phyloP scores from a whole-genome alignment of 1,140 invertebrate genomes.

The Palaemon carinicauda region DNA sequence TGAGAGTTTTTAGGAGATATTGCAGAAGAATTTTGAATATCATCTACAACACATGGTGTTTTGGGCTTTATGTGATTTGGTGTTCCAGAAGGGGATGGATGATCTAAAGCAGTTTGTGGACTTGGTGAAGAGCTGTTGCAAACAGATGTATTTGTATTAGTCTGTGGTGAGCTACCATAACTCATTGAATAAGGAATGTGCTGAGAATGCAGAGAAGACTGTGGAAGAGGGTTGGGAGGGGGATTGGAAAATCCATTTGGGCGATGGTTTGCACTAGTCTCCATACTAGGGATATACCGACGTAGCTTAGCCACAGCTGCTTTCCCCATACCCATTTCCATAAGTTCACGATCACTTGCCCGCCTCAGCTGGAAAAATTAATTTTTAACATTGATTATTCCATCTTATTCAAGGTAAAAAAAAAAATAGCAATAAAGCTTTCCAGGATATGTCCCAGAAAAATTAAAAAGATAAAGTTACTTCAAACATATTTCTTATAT shows the following conservation, averaged over 20 bases:
- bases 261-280: constrained; percentile 10
- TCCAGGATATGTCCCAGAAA: too few relatives aligned
- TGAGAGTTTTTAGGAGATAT: not conserved
- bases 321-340: constrained; percentile 26
- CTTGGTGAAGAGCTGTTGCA: not conserved
- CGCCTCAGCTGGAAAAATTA: constrained; percentile 35
- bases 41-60: not conserved
- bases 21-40: not conserved
- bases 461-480: too few relatives aligned
- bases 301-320: constrained; percentile 23
- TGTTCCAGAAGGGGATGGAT: constrained; percentile 5
- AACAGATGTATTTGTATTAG: not conserved
- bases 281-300: not conserved
- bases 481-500: too few relatives aligned
- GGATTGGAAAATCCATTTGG: constrained; percentile 42
- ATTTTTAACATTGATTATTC: too few relatives aligned
- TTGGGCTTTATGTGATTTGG: constrained; percentile 1
- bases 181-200: not conserved
- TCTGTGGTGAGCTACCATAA: not conserved
- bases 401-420: too few relatives aligned
- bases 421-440: too few relatives aligned
- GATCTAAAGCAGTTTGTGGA: not conserved
- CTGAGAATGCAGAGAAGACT: not conserved
- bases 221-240: not conserved
- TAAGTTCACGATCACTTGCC: constrained; percentile 33